Base-by-base conservation (phyloP, 2,113 vertebrate species). In the Cnemophilus loriae region DNA sequence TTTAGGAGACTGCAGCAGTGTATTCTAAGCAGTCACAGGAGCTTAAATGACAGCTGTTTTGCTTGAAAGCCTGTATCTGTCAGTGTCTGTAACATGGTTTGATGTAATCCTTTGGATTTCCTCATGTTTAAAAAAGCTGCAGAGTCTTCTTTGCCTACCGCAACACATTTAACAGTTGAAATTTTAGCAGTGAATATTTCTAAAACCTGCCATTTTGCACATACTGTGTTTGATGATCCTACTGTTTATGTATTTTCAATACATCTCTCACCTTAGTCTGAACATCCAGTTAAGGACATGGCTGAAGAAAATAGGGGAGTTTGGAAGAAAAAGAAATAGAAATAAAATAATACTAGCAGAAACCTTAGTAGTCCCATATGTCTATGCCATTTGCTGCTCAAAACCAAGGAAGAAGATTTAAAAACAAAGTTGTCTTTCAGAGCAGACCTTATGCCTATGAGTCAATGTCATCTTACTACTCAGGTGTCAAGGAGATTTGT, bases 11-110 rank as follows among this genome's bases (percentile, higher is more conserved):
- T 67, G 82, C 69, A 85, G 50, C 55, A 59, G 39, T 49, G 12
- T 95, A 28, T 68, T 83, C 76, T 70, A 69, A 86, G 64, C 68
- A 96, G 71, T 84, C 63, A 77, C 35, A 64, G 85, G 22, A 88
- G 69, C 47, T 96, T 90, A 95, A 94, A 70, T 90, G 90, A 89
- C 92, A 94, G 88, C 85, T 97, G 92, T 96, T 96, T 88, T 86
- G 56, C 86, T 88, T 92, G 93, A 89, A 83, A 93, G 73, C 46
- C 49, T 75, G 41, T 93, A 90, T 93, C 86, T 93, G 69, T 86
- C 92, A 90, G 88, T 81, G 77, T 81, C 90, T 76, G 27, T 94
- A 92, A 73, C 86, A 69, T 84, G 80, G 87, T 78, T 86, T 90
- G 86, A 84, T 96, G 69, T 90, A 93, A 92, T 91, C 96, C 56